Conservation (phyloP, 2,113 vertebrate genomes). For the Macquaria ambigua region DNA sequence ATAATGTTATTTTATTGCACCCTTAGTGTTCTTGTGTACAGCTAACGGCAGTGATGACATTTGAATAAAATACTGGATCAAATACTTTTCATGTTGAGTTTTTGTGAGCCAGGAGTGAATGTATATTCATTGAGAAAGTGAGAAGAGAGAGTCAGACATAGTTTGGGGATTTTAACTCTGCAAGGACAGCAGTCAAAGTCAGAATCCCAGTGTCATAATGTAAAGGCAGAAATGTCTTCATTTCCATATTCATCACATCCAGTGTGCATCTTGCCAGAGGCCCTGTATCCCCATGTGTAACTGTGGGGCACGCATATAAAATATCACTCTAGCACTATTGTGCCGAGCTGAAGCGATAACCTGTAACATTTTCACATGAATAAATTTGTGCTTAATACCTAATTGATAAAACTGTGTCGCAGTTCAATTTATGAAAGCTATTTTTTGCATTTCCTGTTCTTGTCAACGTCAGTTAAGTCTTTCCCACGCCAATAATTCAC, state of each 20-base stretch:
- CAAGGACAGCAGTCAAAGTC: slow-evolving; percentile 58
- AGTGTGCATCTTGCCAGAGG: slow-evolving; percentile 52
- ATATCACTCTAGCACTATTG: slow-evolving; percentile 26
- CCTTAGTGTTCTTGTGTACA: not conserved
- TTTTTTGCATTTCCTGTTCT: not conserved
- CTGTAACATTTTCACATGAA: slow-evolving; percentile 10
- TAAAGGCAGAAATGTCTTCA: slow-evolving; percentile 42
- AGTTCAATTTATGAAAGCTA: not conserved
- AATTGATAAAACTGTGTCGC: slow-evolving; percentile 12
- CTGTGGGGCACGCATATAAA: slow-evolving; percentile 30
- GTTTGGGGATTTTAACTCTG: slow-evolving; percentile 19
- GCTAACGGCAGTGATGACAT: slow-evolving; percentile 1
- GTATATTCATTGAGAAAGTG: not conserved
- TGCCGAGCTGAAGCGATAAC: slow-evolving; percentile 27
- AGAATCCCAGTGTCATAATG: slow-evolving; percentile 20
- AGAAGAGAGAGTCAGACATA: not conserved
- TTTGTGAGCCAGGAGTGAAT: not conserved
- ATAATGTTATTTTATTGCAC: not conserved
- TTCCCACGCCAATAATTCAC: not conserved
- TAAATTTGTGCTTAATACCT: slow-evolving; percentile 12
- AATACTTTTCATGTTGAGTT: not conserved
- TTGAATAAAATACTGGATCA: not conserved
- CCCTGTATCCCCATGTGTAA: slow-evolving; percentile 26
- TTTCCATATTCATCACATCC: slow-evolving; percentile 57
- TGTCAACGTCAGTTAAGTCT: not conserved